Base-by-base conservation (phyloP, 2,797 vertebrate species). In the Capromys pilorides region DNA sequence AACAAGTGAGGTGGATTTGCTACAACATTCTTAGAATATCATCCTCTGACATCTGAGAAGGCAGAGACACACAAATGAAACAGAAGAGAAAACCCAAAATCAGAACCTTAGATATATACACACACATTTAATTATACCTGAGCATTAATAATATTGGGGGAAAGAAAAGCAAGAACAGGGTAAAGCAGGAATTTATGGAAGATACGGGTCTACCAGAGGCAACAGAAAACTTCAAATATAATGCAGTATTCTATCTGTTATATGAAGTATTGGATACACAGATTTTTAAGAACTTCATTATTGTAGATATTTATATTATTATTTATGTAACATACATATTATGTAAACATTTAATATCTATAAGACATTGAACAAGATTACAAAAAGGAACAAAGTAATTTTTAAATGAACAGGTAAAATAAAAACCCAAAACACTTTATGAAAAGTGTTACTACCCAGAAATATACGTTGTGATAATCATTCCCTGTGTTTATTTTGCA, bases 311-410 rank as follows among this genome's bases (percentile, higher is more conserved):
- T 81, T 59, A 18, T 8, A 36, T 91, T 82, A 10, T 66, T 86
- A 80, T 28, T 90, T 80, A 73, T 73, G 64, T 12, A 31, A 19
- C 33, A 31, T n/a, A 66, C 16, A 57, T 57, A 80, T 71, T 94
- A 73, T 54, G 21, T 67, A 84, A 94, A 64, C 6, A 41, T 88
- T 67, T 90, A 45, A 82, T n/a, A 39, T 57, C 33, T 57, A 33
- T 9, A 59, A 57, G 84, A 14, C 71, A 51, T 59, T 28, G 22
- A 59, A 71, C 64, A 57, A 84, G 31, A 54, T 59, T 80, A 33
- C 36, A 92, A 78, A 85, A 75, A 86, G 19, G 62, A 71, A 33
- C 22, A 87, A 83, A 79, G 73, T 73, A 26, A 90, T 86, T 90
- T 90, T 59, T 28, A 64, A 64, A 62, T 18, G 0, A 45, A 54